phyloP scores from a whole-genome alignment of 2,888 invertebrate genomes.

The Pseudoips prasinana region DNA sequence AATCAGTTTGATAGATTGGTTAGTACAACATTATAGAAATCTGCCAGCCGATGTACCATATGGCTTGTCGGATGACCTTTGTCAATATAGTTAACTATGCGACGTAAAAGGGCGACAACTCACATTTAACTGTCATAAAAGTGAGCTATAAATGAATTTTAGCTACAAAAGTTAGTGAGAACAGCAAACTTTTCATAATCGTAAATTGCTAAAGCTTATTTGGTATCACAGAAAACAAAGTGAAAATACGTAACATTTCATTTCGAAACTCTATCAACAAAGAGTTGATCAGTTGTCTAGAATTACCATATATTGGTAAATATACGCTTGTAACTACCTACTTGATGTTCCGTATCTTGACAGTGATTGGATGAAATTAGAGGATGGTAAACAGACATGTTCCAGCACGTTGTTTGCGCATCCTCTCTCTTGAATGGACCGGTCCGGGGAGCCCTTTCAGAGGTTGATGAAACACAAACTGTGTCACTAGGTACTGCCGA shows the following conservation, averaged over 20 bases:
- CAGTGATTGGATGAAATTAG: conserved; percentile 65
- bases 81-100: conserved; percentile 30
- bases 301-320: conserved; percentile 11
- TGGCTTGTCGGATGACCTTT: conserved; percentile 52
- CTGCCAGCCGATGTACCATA: conserved; percentile 66
- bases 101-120: conserved; percentile 22
- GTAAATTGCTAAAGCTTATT: too few relatives aligned
- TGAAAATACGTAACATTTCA: too few relatives aligned
- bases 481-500: conserved; percentile 66
- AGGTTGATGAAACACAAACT: conserved; percentile 77
- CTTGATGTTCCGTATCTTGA: conserved; percentile 38
- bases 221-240: too few relatives aligned
- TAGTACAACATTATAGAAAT: too few relatives aligned
- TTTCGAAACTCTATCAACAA: too few relatives aligned
- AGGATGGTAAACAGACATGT: conserved; percentile 57
- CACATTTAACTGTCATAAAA: conserved; percentile 25
- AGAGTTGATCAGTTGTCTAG: conserved; percentile 1
- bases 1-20: conserved; percentile 71
- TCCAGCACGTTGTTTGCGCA: conserved; percentile 55
- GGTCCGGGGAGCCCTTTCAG: conserved; percentile 54
- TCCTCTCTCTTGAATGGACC: conserved; percentile 56
- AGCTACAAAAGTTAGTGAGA: conserved; percentile 22
- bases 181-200: too few relatives aligned
- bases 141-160: conserved; percentile 15
- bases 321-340: conserved; percentile 18